Evolutionary conservation across 2,113 vertebrate species (phyloP), one percentile per base, ranked within the genome.

Genomic region (Cephalopholis sonnerati): DNA sequence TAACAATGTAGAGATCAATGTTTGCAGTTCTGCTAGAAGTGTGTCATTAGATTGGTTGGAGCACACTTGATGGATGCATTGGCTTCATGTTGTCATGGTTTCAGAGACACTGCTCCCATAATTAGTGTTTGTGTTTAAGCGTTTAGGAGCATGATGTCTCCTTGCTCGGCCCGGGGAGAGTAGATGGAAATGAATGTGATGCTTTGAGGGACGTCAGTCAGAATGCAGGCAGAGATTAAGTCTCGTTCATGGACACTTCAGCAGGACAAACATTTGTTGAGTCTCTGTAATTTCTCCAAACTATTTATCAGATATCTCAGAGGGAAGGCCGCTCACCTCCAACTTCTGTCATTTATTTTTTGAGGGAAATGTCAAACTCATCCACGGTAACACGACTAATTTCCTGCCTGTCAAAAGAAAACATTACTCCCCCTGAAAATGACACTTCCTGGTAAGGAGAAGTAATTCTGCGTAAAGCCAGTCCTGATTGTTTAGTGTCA

Each of bases 391-490:
- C 41, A 12, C 29, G 55, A 63, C 68, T 3, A 3, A 39, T 58
- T n/a, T 3, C 11, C 20, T 29, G 16, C 50, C 24, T 36, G 11
- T 27, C 54, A 27, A 20, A n/a, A 25, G 32, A 63, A 61, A 79
- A 84, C 69, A 69, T 69, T 41, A n/a, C 27, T 6, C 18, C 53
- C 48, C 24, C 70, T 24, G 16, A 51, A 67, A 24, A 66, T 63
- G 62, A 48, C 54, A 2, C 55, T 76, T 69, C 77, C 57, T n/a
- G 48, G 61, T 51, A 44, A 72, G 61, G 25, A 67, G 46, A 22
- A 66, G 61, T 7, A 3, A 1, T 15, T 77, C 41, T 48, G 53
- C 1, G 48, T 73, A 20, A 44, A 63, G 61, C 41, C 44, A 5
- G 15, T 10, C 53, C 9, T 58, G 50, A 55, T 69, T 66, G 69